A percentile compares a stretch with the other conserved stretches of the same genome.
Conservation (phyloP, 2,888 invertebrate genomes). For the Caenorhabditis sp. region DNA sequence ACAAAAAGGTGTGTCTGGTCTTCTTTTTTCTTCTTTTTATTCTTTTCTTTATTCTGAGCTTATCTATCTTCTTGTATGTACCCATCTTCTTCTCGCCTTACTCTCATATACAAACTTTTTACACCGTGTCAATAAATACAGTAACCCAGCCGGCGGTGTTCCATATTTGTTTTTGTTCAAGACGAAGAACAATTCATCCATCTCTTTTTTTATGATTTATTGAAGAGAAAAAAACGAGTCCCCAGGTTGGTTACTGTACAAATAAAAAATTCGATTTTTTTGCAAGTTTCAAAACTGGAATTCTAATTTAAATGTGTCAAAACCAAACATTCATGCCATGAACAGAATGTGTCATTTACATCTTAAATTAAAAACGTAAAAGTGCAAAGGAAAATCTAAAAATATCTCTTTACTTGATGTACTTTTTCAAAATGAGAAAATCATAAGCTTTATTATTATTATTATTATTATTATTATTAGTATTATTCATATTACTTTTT, state of each 20-base stretch:
- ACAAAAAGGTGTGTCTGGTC: not conserved
- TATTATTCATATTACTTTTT: too few relatives aligned
- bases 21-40: not conserved
- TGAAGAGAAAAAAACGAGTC: too few relatives aligned
- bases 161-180: not conserved
- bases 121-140: not conserved
- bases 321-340: too few relatives aligned
- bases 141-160: not conserved
- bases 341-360: too few relatives aligned
- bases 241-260: too few relatives aligned
- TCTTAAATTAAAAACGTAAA: too few relatives aligned
- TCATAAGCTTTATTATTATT: not conserved
- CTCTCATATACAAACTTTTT: constrained; percentile 10
- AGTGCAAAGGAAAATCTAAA: too few relatives aligned
- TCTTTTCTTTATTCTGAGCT: constrained; percentile 2
- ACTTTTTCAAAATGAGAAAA: not conserved
- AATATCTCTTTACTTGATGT: too few relatives aligned
- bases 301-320: too few relatives aligned
- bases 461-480: too few relatives aligned
- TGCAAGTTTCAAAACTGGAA: too few relatives aligned
- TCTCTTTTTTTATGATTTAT: not conserved
- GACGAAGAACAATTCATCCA: not conserved
- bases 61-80: constrained; percentile 14
- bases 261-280: too few relatives aligned
- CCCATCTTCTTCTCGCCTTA: constrained; percentile 20